Percentiles rank a stretch among this genome's conserved stretches.
Conservation (phyloP, 2,888 invertebrate species). For the Drosophila imparisetae region DNA sequence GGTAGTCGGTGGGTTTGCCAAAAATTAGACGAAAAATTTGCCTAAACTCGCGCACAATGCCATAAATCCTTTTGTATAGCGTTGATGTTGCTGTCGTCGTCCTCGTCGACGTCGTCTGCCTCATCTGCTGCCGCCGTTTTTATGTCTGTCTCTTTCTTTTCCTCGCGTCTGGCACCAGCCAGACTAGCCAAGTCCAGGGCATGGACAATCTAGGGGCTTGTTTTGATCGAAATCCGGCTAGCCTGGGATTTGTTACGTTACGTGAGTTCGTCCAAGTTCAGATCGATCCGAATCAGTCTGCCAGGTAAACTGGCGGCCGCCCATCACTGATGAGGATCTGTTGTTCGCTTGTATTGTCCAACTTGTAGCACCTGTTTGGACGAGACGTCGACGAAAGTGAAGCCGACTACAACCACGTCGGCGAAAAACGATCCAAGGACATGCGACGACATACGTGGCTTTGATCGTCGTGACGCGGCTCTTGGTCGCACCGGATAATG, state of each 20-base stretch:
- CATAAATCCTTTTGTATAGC: constrained; percentile 70
- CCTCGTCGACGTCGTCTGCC: constrained; percentile 15
- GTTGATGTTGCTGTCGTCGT: constrained; percentile 16
- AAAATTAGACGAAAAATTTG: constrained; percentile 58
- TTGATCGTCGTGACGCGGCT: constrained; percentile 46
- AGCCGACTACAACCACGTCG: constrained; percentile 20
- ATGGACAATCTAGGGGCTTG: constrained; percentile 72
- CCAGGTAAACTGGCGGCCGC: constrained; percentile 49
- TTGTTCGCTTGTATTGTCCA: constrained; percentile 47
- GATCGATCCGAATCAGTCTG: constrained; percentile 19
- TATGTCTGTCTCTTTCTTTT: constrained; percentile 25
- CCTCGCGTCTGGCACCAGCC: constrained; percentile 43
- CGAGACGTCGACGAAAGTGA: constrained; percentile 60
- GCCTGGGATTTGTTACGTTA: constrained; percentile 63
- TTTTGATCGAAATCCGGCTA: constrained; percentile 71
- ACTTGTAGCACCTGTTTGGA: constrained; percentile 71
- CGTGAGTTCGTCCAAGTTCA: constrained; percentile 47
- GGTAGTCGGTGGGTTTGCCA: constrained; percentile 59
- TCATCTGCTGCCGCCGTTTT: constrained; percentile 24
- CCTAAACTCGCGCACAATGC: constrained; percentile 65
- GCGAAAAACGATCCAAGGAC: constrained; percentile 34
- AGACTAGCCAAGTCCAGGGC: constrained; percentile 62
- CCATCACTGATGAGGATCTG: constrained; percentile 64
- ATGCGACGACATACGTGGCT: constrained; percentile 21
- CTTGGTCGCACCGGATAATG: constrained; percentile 62